Percentiles rank a stretch among this genome's conserved stretches.
phyloP scores from a whole-genome alignment of 2,113 vertebrate genomes.

The Copsychus sechellarum region DNA sequence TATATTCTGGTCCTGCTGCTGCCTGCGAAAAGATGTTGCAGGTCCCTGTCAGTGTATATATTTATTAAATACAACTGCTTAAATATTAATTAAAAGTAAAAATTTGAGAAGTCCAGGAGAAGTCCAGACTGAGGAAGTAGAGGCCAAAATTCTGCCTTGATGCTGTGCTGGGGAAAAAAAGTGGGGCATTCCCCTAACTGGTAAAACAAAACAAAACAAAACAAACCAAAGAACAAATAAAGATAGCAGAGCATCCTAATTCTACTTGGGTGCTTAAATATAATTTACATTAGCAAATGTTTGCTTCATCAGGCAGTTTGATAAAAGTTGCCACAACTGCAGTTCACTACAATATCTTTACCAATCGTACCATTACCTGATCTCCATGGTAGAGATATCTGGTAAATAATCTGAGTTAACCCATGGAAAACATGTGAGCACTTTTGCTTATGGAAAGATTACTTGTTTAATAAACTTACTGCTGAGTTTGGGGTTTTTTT shows the following conservation, averaged over 20 bases:
- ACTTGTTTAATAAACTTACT: neutral
- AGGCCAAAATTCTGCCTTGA: neutral
- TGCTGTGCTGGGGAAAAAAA: neutral
- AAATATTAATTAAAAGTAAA: neutral
- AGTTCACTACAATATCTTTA: neutral
- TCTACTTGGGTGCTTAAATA: neutral
- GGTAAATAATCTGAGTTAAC: neutral
- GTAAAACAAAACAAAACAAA: neutral
- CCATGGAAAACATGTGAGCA: neutral
- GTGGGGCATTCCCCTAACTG: rapidly evolving
- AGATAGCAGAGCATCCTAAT: neutral
- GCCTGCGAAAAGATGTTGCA: neutral
- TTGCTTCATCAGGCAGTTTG: neutral
- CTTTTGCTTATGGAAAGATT: neutral
- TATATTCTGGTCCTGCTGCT: neutral
- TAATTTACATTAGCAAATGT: neutral
- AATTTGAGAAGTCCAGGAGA: neutral
- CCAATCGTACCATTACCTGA: neutral
- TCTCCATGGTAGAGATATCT: neutral
- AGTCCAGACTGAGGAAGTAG: neutral
- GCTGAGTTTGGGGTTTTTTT: rapidly evolving
- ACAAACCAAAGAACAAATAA: too few species aligned
- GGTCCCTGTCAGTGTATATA: neutral
- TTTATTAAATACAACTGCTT: neutral
- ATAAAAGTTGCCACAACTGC: neutral